Percentiles rank a stretch among this genome's conserved stretches.
Conservation (phyloP, 1,140 invertebrate genomes). For the Cyrtorhinus lividipennis region DNA sequence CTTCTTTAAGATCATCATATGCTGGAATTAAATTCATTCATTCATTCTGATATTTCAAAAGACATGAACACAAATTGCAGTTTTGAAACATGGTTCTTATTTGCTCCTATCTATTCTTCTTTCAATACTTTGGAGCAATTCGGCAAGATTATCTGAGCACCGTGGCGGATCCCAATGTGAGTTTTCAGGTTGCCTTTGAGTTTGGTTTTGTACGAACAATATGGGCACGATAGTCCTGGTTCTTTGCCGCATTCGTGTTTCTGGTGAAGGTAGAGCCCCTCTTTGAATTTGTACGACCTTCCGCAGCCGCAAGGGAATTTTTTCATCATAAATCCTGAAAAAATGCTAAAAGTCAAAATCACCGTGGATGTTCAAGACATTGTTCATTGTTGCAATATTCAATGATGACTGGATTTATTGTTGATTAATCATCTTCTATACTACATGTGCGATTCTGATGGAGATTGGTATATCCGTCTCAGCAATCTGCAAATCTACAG, state of each 20-base stretch:
- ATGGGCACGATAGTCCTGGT: conserved; percentile 24
- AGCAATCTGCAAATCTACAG: no score
- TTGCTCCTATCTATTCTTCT: conserved; percentile 1
- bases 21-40: no score
- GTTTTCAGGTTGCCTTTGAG: conserved; percentile 20
- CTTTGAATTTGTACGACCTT: conserved; percentile 25
- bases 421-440: no score
- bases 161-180: conserved; percentile 20
- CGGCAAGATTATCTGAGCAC: not conserved
- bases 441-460: no score
- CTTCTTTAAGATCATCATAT: no score
- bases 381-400: no score
- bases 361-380: no score
- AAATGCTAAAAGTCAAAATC: not conserved
- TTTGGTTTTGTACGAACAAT: conserved; percentile 18
- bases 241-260: conserved; percentile 37
- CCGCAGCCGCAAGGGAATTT: conserved; percentile 29
- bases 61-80: no score
- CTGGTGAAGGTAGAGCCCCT: conserved; percentile 24
- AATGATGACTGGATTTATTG: no score
- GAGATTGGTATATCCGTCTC: no score
- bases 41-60: no score
- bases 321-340: not conserved
- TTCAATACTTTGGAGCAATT: not conserved
- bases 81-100: no score